These are phyloP conservation scores for Drosophila willistoni DNA, from an alignment of 1,140 invertebrate species.

Conservation along the genomic window DNA sequence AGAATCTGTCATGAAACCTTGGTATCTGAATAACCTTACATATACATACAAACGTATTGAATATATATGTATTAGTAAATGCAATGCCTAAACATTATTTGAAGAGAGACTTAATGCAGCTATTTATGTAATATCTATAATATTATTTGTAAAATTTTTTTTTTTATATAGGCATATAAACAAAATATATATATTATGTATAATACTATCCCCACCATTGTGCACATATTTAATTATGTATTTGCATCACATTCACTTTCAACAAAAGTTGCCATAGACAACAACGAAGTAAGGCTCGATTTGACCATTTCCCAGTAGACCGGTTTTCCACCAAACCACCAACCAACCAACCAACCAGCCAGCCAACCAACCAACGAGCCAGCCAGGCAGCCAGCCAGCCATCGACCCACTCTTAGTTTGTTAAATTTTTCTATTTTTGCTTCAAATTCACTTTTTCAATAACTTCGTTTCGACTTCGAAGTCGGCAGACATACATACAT, in stretches of 20 bases:
- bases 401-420: constrained; percentile 20
- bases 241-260: constrained; percentile 60
- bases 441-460: constrained; percentile 21
- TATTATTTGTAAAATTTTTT: not conserved
- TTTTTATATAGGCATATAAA: not conserved
- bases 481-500: constrained; percentile 14
- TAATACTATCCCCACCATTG: constrained; percentile 14
- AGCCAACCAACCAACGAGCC: constrained; percentile 36
- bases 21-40: not conserved
- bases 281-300: constrained; percentile 40
- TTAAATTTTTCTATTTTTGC: constrained; percentile 8
- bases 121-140: constrained; percentile 3
- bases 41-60: not conserved
- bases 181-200: constrained; percentile 12
- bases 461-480: constrained; percentile 4
- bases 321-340: constrained; percentile 51
- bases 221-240: constrained; percentile 37
- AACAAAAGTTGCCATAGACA: constrained; percentile 38
- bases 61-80: not conserved
- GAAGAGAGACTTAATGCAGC: not conserved
- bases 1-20: constrained; percentile 4
- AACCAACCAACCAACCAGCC: constrained; percentile 45
- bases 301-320: constrained; percentile 56
- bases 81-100: not conserved
- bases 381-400: constrained; percentile 17